phyloP scores from a whole-genome alignment of 37 sponge, comb jelly and placozoan species.

The Oscarella lobularis region DNA sequence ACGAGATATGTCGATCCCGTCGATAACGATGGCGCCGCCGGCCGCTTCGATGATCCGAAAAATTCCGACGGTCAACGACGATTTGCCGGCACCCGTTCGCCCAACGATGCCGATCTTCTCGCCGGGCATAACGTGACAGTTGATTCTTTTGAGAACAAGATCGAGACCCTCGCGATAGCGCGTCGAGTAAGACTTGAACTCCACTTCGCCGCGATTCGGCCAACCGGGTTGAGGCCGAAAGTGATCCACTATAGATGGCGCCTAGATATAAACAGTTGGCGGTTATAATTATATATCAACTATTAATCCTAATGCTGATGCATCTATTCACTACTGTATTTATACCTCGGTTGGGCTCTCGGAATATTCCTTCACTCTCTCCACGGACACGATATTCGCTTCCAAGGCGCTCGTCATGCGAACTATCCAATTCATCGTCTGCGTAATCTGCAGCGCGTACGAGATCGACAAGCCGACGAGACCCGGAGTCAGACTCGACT shows the following conservation, averaged over 20 bases:
- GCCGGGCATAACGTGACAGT: conserved; percentile 15
- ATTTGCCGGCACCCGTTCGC: conserved; percentile 95
- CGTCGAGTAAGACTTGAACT: conserved; percentile 70
- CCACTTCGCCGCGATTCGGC: conserved; percentile 70
- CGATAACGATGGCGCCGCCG: conserved; percentile 66
- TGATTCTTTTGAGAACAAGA: conserved; percentile 16
- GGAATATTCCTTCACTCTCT: conserved; percentile 84
- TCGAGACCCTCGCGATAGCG: conserved; percentile 87
- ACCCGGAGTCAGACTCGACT: conserved; percentile 28
- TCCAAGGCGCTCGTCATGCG: conserved; percentile 85
- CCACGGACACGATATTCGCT: conserved; percentile 86
- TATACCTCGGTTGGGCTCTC: conserved; percentile 57
- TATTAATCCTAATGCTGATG: no score
- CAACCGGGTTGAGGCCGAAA: conserved; percentile 23
- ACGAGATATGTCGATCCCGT: conserved; percentile 50
- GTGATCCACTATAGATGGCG: conserved; percentile 16
- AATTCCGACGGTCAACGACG: conserved; percentile 85
- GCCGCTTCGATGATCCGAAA: conserved; percentile 95
- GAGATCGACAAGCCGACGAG: conserved; percentile 73
- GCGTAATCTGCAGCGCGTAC: conserved; percentile 80
- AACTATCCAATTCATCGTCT: conserved; percentile 70
- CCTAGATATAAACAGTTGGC: conserved; percentile 35
- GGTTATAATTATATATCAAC: neutral
- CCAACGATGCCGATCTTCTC: conserved; percentile 80
- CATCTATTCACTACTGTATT: no score